Evolutionary conservation across 2,888 invertebrate genomes (phyloP).

Genomic region (Aporophyla lueneburgensis): DNA sequence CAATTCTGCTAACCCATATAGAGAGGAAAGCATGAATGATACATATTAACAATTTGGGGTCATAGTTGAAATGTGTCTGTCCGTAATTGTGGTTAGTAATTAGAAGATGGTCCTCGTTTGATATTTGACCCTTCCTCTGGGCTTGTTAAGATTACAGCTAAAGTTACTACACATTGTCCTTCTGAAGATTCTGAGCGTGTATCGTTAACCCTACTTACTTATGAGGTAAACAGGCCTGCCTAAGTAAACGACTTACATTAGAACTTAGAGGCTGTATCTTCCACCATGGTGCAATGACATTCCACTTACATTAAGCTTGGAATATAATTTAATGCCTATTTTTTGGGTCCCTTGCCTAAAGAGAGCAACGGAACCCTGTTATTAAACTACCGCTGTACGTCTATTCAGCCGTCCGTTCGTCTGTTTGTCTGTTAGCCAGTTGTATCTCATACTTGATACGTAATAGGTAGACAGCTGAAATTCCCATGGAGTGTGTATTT

Average conservation of each 20-base stretch:
- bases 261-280: conserved; percentile 15
- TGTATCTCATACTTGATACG: too few species aligned
- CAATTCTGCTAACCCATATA: conserved; percentile 31
- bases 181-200: conserved; percentile 33
- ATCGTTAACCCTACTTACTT: conserved; percentile 50
- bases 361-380: too few species aligned
- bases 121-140: conserved; percentile 63
- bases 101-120: conserved; percentile 59
- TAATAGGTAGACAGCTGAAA: too few species aligned
- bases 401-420: too few species aligned
- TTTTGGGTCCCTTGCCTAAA: too few species aligned
- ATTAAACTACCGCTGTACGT: too few species aligned
- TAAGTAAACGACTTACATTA: conserved; percentile 48
- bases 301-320: not conserved
- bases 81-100: conserved; percentile 65
- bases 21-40: conserved; percentile 45
- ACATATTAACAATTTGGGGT: conserved; percentile 61
- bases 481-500: too few species aligned
- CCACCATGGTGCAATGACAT: conserved; percentile 11
- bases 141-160: conserved; percentile 58
- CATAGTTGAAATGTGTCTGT: conserved; percentile 58
- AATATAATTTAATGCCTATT: conserved; percentile 1
- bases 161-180: conserved; percentile 48
- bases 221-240: conserved; percentile 40
- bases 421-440: too few species aligned